A percentile compares a stretch with the other conserved stretches of the same genome.
Conservation (phyloP, 2,113 vertebrate species). For the Gopherus flavomarginatus region DNA sequence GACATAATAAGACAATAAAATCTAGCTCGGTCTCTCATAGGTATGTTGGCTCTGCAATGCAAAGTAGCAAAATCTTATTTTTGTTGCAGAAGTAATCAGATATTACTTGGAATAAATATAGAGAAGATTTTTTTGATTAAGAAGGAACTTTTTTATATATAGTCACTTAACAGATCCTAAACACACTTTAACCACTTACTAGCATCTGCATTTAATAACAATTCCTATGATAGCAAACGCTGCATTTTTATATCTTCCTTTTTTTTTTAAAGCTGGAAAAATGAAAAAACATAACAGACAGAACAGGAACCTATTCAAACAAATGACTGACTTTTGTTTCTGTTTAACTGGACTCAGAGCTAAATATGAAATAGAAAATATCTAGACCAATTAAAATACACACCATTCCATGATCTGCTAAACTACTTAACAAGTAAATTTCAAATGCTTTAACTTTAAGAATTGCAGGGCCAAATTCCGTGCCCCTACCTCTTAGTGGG, state of each 20-base stretch:
- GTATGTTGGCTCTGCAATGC: slow-evolving; percentile 4
- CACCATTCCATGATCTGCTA: slow-evolving; percentile 18
- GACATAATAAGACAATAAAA: slow-evolving; percentile 40
- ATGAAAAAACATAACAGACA: not conserved
- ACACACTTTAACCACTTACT: not conserved
- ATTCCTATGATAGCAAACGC: not conserved
- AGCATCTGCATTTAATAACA: not conserved
- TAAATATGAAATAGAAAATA: slow-evolving; percentile 27
- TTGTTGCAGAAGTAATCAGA: slow-evolving; percentile 5
- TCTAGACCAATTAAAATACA: not conserved
- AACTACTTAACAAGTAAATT: slow-evolving; percentile 54
- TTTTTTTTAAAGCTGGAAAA: not conserved
- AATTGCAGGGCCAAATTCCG: not conserved
- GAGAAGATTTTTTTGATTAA: not conserved
- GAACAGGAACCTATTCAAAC: not conserved
- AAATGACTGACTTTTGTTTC: not conserved
- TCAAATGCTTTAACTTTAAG: slow-evolving; percentile 42
- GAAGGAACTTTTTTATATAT: not conserved
- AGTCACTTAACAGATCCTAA: not conserved
- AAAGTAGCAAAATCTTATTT: not conserved
- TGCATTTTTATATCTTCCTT: not conserved
- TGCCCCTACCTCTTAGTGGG: not conserved
- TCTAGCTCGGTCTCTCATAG: not conserved
- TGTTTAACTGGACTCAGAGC: slow-evolving; percentile 5
- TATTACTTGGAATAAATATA: slow-evolving; percentile 20